Conservation (phyloP, 1,140 invertebrate genomes). For the Drosophila leontia region DNA sequence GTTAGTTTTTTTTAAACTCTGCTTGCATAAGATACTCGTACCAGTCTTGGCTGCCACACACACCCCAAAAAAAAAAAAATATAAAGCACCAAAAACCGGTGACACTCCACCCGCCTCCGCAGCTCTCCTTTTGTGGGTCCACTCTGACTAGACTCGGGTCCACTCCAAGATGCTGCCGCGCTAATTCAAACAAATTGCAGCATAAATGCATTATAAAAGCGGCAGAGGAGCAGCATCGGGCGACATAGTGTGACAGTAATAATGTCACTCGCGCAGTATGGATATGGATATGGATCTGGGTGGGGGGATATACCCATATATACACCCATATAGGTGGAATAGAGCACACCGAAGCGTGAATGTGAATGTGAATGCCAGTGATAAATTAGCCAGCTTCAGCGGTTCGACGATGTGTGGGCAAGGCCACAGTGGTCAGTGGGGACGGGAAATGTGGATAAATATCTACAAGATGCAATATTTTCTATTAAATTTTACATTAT, state of each 20-base stretch:
- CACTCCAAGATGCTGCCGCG: conserved; percentile 19
- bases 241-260: conserved; percentile 70
- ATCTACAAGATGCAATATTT: background rate
- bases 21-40: conserved; percentile 48
- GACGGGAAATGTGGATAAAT: background rate
- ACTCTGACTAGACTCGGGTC: background rate
- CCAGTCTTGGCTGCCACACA: conserved; percentile 10
- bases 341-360: conserved; percentile 39
- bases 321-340: conserved; percentile 27
- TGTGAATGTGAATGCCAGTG: conserved; percentile 40
- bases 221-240: conserved; percentile 61
- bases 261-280: conserved; percentile 47
- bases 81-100: conserved; percentile 51
- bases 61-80: conserved; percentile 46
- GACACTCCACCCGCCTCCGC: conserved; percentile 45
- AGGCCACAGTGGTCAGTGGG: conserved; percentile 35
- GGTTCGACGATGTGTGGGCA: conserved; percentile 41
- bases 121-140: conserved; percentile 12
- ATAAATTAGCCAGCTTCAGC: conserved; percentile 57
- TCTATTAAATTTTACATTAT: background rate
- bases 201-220: conserved; percentile 78
- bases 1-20: background rate
- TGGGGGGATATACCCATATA: conserved; percentile 3
- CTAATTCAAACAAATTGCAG: conserved; percentile 81
- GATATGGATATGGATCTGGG: conserved; percentile 32